Percentiles rank a stretch among this genome's conserved stretches.
phyloP scores from a whole-genome alignment of 2,797 vertebrate genomes.

The Chanos chanos region DNA sequence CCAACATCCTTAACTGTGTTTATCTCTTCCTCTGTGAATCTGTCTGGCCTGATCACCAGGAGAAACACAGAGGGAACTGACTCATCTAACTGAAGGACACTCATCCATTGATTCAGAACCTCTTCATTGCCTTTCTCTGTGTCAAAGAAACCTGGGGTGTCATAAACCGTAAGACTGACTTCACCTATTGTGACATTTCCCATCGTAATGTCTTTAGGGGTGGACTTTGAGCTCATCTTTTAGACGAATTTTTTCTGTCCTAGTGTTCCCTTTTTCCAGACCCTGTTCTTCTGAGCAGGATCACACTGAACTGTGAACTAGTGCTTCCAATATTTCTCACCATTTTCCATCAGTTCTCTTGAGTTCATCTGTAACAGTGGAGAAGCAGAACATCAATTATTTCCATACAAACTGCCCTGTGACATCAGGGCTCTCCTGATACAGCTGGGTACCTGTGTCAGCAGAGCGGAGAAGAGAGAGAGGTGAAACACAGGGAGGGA shows the following conservation, averaged over 20 bases:
- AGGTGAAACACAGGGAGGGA: no score
- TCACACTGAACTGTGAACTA: constrained; percentile 5
- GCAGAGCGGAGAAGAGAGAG: no score
- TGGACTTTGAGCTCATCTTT: not conserved
- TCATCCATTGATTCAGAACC: not conserved
- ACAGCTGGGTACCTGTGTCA: no score
- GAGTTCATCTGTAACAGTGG: no score
- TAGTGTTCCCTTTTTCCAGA: constrained; percentile 42
- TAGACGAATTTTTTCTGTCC: not conserved
- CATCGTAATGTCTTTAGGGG: not conserved
- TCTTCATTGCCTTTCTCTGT: not conserved
- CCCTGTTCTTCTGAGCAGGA: constrained; percentile 51
- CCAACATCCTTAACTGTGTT: not conserved
- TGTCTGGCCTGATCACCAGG: not conserved
- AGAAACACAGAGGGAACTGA: not conserved
- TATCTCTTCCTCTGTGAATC: not conserved
- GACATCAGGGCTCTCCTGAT: no score
- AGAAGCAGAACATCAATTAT: no score
- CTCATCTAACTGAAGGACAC: not conserved
- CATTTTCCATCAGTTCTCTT: no score
- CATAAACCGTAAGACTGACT: not conserved
- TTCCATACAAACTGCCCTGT: no score
- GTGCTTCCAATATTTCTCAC: no score
- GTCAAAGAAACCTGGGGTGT: not conserved
- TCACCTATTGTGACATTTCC: not conserved